phyloP scores from a whole-genome alignment of 2,113 vertebrate species.

The Cebidichthys violaceus region DNA sequence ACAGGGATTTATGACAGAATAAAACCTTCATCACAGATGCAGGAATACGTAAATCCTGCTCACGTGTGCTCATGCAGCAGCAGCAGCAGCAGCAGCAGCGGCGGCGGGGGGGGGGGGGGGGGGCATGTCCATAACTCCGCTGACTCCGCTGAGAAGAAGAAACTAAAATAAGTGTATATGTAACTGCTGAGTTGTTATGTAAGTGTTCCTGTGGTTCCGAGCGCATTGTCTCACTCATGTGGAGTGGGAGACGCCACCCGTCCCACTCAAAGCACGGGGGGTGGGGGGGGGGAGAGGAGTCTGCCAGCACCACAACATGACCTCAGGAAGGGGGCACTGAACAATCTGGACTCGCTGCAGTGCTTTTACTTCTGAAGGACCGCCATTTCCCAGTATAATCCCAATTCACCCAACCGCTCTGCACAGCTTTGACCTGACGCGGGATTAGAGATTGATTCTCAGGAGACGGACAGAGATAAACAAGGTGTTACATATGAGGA shows the following conservation, averaged over 20 bases:
- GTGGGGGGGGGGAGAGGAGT: constrained; percentile 27
- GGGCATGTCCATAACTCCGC: constrained; percentile 10
- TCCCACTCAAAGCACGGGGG: constrained; percentile 21
- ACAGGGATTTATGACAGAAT: constrained; percentile 75
- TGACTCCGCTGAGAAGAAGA: constrained; percentile 28
- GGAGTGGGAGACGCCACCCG: constrained; percentile 9
- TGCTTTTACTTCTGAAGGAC: constrained; percentile 16
- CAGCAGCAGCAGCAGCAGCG: not conserved
- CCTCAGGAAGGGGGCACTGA: constrained; percentile 21
- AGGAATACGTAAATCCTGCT: constrained; percentile 71
- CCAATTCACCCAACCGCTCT: not conserved
- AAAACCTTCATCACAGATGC: constrained; percentile 77
- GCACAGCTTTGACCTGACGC: constrained; percentile 28
- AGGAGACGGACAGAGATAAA: constrained; percentile 24
- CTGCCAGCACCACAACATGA: constrained; percentile 25
- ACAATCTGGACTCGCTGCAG: constrained; percentile 30
- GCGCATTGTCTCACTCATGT: constrained; percentile 34
- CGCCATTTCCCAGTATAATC: constrained; percentile 44
- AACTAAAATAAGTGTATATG: constrained; percentile 34
- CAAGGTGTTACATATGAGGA: not conserved
- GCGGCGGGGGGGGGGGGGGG: constrained; percentile 1
- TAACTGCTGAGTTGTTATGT: constrained; percentile 53
- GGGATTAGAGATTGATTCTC: constrained; percentile 54
- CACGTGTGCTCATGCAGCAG: constrained; percentile 50
- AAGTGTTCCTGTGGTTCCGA: constrained; percentile 46